Base-by-base conservation (phyloP, 1,140 invertebrate genomes). In the Ylistrum balloti region DNA sequence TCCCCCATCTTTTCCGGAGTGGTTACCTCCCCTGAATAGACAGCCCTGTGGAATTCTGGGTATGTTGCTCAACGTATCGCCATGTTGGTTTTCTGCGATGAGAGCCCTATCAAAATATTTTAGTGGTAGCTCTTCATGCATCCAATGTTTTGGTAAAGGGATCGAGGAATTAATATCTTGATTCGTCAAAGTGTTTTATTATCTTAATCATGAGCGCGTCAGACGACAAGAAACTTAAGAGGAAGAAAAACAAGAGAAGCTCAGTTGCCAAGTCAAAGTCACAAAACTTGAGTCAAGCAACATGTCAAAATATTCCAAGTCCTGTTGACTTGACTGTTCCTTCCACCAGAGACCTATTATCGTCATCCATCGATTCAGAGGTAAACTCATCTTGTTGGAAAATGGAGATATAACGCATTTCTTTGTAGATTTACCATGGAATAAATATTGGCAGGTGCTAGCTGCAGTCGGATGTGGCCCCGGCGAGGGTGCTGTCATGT, bases 211-310 rank as follows among this genome's bases (percentile, higher is more conserved):
- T 94, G 93, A 94, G 92, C 92, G 90, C 90, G 85, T 88, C 89
- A 86, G 93, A 94, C 86, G 90, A 85, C 48, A 92, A 92, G 89
- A 94, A 94, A 87, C 88, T 92, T 15, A 94, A 94, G 88, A 88
- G 92, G 87, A 90, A 93, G 90, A 93, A 93, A 89, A 93, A 89
- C 87, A 93, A 92, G 91, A 90, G 91, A 88, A 90, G 91, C 88
- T 88, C 89, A 90, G 91, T 91, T 90, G 91, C 88, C 91, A 91
- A 91, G 91, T 90, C 88, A 35, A 45, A 87, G 86, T 86, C 74
- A 28, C 89, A 85, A 45, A 87, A 56, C 48, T 74, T 74, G 56
- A 74, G 22, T 74, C 34, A 87, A 86, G 87, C 90, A 88, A 91
- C 89, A 90, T 91, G 89, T 91, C 91, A 91, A 91, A 91, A 90